These are phyloP conservation scores for Desmophyllum pertusum DNA, from an alignment of 92 coral and sea anemone genomes.

Conservation along the genomic window DNA sequence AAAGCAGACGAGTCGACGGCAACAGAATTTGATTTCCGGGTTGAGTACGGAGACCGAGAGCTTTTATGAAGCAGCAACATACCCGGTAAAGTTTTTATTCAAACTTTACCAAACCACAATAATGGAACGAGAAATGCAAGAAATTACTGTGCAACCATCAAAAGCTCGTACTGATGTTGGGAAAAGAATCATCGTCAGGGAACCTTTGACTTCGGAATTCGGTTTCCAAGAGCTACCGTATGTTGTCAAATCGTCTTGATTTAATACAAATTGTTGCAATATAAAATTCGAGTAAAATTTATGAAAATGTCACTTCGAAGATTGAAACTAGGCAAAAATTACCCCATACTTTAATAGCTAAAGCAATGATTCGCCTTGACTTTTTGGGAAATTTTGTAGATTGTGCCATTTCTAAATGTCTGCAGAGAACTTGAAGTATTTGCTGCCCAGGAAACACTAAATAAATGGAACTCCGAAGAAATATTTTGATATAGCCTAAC, in stretches of 20 bases:
- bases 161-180: constrained; percentile 52
- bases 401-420: too few species aligned
- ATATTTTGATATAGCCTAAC: background rate
- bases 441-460: background rate
- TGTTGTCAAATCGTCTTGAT: too few species aligned
- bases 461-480: background rate
- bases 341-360: background rate
- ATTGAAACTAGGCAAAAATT: background rate
- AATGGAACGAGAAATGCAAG: constrained; percentile 69
- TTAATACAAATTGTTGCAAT: background rate
- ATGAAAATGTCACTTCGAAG: background rate
- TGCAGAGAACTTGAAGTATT: too few species aligned
- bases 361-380: background rate
- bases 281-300: background rate
- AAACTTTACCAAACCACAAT: constrained; percentile 74
- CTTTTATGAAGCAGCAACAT: constrained; percentile 63
- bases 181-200: constrained; percentile 59
- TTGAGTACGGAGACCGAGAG: constrained; percentile 48
- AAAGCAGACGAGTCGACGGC: background rate
- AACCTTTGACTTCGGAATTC: constrained; percentile 50
- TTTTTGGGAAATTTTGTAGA: background rate
- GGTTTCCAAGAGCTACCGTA: constrained; percentile 86
- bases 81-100: constrained; percentile 68
- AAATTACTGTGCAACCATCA: constrained; percentile 62
- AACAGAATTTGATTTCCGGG: constrained; percentile 25